A percentile compares a stretch with the other conserved stretches of the same genome.
Evolutionary conservation across 1,140 invertebrate species (phyloP).

Genomic region (Zaprionus davidi): DNA sequence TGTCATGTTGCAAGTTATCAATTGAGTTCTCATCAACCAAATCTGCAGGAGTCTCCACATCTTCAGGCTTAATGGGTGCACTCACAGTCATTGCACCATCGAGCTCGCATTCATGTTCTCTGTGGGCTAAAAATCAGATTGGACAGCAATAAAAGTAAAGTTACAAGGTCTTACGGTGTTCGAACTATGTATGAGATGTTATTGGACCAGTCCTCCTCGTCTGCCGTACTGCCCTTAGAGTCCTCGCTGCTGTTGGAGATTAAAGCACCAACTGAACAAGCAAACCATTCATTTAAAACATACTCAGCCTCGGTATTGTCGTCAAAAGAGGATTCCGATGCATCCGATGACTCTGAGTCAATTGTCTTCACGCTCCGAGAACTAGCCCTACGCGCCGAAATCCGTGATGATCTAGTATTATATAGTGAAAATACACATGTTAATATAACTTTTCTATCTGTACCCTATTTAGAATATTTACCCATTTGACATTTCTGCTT

Average conservation of each 20-base stretch:
- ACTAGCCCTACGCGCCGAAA: not conserved
- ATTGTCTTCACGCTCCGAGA: not conserved
- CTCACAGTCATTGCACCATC: not conserved
- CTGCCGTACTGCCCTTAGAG: constrained; percentile 11
- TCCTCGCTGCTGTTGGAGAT: constrained; percentile 12
- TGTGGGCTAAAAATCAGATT: not conserved
- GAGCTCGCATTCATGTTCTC: not conserved
- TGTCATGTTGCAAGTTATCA: not conserved
- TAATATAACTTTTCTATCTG: not conserved
- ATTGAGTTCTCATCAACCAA: not conserved
- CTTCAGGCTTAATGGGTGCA: not conserved
- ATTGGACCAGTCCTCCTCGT: constrained; percentile 51
- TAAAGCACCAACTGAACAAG: not conserved
- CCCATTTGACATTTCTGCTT: not conserved
- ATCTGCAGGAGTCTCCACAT: not conserved
- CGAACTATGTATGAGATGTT: constrained; percentile 30
- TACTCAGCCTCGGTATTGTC: not conserved
- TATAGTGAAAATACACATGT: not conserved
- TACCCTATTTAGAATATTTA: not conserved
- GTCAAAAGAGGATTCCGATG: constrained; percentile 1
- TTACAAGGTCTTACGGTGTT: constrained; percentile 31
- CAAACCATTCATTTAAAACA: constrained; percentile 12
- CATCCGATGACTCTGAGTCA: not conserved
- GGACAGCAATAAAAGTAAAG: not conserved
- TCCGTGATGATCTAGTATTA: not conserved